These are phyloP conservation scores for Hydraecia micacea DNA, from an alignment of 2,888 invertebrate genomes.

Conservation along the genomic window DNA sequence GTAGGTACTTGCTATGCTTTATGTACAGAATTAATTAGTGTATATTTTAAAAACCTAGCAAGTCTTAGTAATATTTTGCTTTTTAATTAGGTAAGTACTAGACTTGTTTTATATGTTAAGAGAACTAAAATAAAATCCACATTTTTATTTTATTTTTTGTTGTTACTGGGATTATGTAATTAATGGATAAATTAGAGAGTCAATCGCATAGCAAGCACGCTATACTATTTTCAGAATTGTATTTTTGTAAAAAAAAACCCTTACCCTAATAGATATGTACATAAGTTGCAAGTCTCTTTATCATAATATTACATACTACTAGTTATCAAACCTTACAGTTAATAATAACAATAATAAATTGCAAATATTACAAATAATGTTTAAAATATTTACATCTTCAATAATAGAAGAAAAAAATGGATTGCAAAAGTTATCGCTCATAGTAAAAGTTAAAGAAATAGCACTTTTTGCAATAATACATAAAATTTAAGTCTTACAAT, in stretches of 20 bases:
- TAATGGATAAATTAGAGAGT: neutral
- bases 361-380: conserved; percentile 86
- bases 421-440: conserved; percentile 61
- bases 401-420: conserved; percentile 74
- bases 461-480: conserved; percentile 57
- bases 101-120: neutral
- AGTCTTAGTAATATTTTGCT: neutral
- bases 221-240: conserved; percentile 59
- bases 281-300: conserved; percentile 88
- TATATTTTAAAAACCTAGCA: conserved; percentile 8
- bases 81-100: neutral
- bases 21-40: neutral
- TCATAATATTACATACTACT: conserved; percentile 84
- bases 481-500: conserved; percentile 58
- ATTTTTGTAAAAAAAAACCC: conserved; percentile 75
- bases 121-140: neutral
- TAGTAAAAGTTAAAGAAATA: conserved; percentile 55
- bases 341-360: conserved; percentile 84
- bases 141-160: neutral
- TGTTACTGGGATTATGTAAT: conserved; percentile 5
- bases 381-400: conserved; percentile 90
- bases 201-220: conserved; percentile 66
- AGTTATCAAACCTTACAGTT: conserved; percentile 86
- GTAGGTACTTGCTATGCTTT: conserved; percentile 62
- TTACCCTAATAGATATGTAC: conserved; percentile 90